Percentiles rank a stretch among this genome's conserved stretches.
Evolutionary conservation across 2,888 invertebrate species (phyloP).

Genomic region (Lasioglossum vierecki): DNA sequence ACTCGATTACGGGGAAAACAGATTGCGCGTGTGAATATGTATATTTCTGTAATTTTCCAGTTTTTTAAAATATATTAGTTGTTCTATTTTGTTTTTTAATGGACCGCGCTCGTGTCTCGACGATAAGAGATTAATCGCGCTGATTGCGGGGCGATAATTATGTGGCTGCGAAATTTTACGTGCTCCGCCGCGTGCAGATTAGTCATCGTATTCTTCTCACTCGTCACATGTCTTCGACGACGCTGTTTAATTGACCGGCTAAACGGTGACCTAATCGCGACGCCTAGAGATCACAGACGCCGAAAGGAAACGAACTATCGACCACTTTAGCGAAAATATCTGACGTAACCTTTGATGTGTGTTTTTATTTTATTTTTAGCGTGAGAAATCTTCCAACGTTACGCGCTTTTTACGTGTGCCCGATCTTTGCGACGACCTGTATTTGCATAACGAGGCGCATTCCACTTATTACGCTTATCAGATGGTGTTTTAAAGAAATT

Average conservation of each 20-base stretch:
- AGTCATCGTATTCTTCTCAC: constrained; percentile 5
- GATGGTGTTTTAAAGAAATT: background rate
- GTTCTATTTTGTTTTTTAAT: background rate
- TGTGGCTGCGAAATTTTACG: background rate
- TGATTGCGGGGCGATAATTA: constrained; percentile 47
- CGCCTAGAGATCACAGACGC: background rate
- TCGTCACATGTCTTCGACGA: constrained; percentile 9
- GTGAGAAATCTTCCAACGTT: background rate
- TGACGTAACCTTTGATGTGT: background rate
- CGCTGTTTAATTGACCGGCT: constrained; percentile 1
- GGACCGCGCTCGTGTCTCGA: background rate
- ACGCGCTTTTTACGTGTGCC: background rate
- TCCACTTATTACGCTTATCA: background rate
- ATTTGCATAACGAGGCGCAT: background rate
- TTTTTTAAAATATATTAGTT: background rate
- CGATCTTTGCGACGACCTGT: background rate
- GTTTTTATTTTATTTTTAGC: background rate
- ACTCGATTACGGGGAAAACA: background rate
- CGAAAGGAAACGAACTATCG: background rate
- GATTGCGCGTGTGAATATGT: background rate
- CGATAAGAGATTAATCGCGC: constrained; percentile 33
- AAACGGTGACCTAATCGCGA: constrained; percentile 1
- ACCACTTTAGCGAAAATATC: background rate
- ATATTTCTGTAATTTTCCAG: background rate
- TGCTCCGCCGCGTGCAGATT: constrained; percentile 21